Evolutionary conservation across 92 coral and sea anemone species (phyloP), one percentile per base, ranked within the genome.

Genomic region (Parazoanthus darwini): DNA sequence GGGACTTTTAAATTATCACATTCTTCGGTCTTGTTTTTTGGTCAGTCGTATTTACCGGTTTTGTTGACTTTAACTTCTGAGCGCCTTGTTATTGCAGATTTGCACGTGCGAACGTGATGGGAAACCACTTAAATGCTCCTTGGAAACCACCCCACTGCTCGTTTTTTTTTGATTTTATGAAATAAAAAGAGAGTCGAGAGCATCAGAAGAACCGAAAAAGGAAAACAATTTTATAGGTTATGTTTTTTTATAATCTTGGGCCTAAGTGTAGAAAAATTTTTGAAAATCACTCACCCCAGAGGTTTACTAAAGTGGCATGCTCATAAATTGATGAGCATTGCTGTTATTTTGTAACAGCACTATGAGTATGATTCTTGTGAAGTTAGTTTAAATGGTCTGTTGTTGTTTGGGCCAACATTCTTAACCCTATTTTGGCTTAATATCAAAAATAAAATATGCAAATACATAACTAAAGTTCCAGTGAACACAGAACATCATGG

Each of bases 11-110:
- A 38, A 65, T 22, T 37, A 82, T 82, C 38, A 65, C 77, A 70
- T 84, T 70, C 79, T 71, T 84, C 66, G 87, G 87, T 84, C 79
- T 84, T 84, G 87, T 84, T 84, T 83, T 76, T 71, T 44, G 87
- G 87, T 84, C 46, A 84, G 58, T 79, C 87, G 71, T 84, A 68
- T 70, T 84, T 84, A 84, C 87, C 44, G 78, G 78, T 85, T 85
- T 78, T 88, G 86, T 88, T 91, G 87, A 88, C 82, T 85, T 88
- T 73, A 74, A 54, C 13, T 54, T 48, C 59, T 85, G 87, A 88
- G 88, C 91, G 89, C 89, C 78, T 29, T 81, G 89, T 70, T 83
- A n/a, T 42, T 42, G 39, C 2, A 43, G 65, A 9, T 35, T 46
- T 42, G 66, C 87, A 84, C 79, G 87, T 84, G 79, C 87, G 66